Percentiles rank a stretch among this genome's conserved stretches.
These are phyloP conservation scores for Scelioninae gen. 2 DNA, from an alignment of 2,888 invertebrate species.

Conservation along the genomic window DNA sequence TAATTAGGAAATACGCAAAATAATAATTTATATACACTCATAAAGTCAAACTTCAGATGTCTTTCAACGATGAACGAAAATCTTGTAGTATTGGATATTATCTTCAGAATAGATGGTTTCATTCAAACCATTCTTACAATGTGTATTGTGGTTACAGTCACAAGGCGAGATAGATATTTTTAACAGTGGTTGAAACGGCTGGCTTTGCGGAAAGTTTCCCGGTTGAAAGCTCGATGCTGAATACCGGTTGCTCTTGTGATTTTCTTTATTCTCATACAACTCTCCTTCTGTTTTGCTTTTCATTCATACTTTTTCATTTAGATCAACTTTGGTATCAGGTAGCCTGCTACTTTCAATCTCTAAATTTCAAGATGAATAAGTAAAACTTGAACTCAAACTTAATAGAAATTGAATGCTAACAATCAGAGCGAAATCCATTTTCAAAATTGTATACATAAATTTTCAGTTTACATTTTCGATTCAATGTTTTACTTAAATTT, in stretches of 20 bases:
- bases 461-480: no score
- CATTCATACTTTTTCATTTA: constrained; percentile 49
- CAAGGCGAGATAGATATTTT: constrained; percentile 64
- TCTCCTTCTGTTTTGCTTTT: constrained; percentile 48
- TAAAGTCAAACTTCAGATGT: constrained; percentile 8
- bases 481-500: no score
- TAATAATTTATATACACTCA: no score
- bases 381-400: neutral
- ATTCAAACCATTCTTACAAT: constrained; percentile 67
- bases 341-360: constrained; percentile 56
- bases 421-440: no score
- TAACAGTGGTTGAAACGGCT: constrained; percentile 66
- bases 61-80: constrained; percentile 19
- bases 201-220: constrained; percentile 65
- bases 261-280: constrained; percentile 45
- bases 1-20: no score
- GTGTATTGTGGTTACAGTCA: constrained; percentile 65
- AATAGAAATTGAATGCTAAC: neutral
- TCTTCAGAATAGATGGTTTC: constrained; percentile 61
- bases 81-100: constrained; percentile 66
- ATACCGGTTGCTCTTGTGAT: constrained; percentile 52
- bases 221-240: constrained; percentile 63
- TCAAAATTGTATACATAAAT: no score
- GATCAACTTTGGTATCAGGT: constrained; percentile 41
- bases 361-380: constrained; percentile 51